Evolutionary conservation across 2,888 invertebrate species (phyloP).

Genomic region (Drosophila prostipennis): DNA sequence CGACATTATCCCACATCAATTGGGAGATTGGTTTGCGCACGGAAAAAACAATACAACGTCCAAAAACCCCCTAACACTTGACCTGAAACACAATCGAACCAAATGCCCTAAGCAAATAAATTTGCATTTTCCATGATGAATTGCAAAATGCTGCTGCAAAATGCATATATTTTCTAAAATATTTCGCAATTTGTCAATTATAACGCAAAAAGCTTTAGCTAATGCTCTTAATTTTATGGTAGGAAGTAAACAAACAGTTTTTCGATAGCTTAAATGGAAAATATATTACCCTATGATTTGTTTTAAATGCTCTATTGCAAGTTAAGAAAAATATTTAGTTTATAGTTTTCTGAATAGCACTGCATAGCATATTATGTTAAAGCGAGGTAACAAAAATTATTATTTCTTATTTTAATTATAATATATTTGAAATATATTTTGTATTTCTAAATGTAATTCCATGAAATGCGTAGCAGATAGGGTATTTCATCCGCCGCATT

Average conservation of each 20-base stretch:
- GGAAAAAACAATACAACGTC: not conserved
- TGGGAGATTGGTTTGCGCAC: slow-evolving; percentile 9
- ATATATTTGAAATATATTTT: no score
- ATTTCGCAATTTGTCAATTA: slow-evolving; percentile 44
- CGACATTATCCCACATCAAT: slow-evolving; percentile 19
- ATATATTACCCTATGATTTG: no score
- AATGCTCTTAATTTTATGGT: slow-evolving; percentile 20
- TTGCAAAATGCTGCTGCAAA: slow-evolving; percentile 12
- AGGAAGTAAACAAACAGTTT: slow-evolving; percentile 1
- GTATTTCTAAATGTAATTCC: no score
- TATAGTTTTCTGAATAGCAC: no score
- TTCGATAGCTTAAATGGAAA: not conserved
- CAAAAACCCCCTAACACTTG: slow-evolving; percentile 2
- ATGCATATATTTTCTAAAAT: slow-evolving; percentile 18
- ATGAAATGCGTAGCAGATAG: not conserved
- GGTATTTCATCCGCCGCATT: not conserved
- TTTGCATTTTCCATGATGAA: slow-evolving; percentile 39
- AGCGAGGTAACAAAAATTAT: no score
- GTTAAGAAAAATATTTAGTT: no score
- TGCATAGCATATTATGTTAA: no score
- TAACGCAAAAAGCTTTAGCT: slow-evolving; percentile 36
- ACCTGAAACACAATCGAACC: slow-evolving; percentile 19
- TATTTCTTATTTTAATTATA: no score
- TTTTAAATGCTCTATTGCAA: no score
- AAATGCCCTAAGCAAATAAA: slow-evolving; percentile 31